Conservation (phyloP, 2,797 vertebrate species). For the Rhinogobio ventralis region DNA sequence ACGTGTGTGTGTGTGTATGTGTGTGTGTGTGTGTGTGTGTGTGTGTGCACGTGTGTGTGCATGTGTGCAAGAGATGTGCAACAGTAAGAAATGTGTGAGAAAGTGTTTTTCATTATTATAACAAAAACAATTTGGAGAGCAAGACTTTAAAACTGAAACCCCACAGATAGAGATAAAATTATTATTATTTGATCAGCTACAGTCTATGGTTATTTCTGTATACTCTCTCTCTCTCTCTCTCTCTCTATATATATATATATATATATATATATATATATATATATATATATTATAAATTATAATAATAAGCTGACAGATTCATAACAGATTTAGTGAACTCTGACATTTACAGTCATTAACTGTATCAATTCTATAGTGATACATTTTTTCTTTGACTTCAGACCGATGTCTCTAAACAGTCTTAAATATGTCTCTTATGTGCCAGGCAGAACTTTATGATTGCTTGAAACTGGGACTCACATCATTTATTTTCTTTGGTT, state of each 20-base stretch:
- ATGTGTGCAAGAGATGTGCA: constrained; percentile 70
- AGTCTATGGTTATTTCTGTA: background rate
- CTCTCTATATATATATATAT: no score
- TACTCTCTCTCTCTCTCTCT: no score
- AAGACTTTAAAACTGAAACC: constrained; percentile 12
- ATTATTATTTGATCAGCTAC: background rate
- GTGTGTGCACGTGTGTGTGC: constrained; percentile 45
- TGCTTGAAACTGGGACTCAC: constrained; percentile 79
- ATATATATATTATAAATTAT: background rate
- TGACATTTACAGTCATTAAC: background rate
- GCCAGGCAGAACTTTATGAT: constrained; percentile 82
- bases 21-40: no score
- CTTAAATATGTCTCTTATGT: constrained; percentile 71
- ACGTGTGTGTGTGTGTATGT: background rate
- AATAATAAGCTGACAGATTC: constrained; percentile 11
- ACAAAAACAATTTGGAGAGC: constrained; percentile 18
- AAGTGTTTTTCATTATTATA: constrained; percentile 11
- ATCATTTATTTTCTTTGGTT: constrained; percentile 88
- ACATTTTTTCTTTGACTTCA: background rate
- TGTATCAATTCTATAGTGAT: background rate
- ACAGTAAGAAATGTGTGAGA: constrained; percentile 73
- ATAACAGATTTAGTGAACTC: constrained; percentile 19
- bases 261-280: background rate
- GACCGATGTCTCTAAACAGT: constrained; percentile 12
- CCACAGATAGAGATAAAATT: background rate